Evolutionary conservation across 2,888 invertebrate species (phyloP).

Genomic region (Ceramica pisi): DNA sequence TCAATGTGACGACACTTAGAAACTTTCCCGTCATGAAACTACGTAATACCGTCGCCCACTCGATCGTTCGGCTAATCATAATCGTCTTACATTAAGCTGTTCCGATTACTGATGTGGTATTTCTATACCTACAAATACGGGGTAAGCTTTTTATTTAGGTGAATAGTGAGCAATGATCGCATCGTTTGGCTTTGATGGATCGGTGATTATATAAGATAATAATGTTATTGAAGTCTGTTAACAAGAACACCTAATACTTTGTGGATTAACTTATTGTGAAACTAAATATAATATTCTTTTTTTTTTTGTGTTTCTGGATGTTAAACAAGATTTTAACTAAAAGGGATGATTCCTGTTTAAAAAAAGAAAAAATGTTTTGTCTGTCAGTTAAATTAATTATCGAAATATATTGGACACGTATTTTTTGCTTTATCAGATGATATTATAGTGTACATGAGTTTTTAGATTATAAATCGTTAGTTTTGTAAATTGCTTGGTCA

Average conservation of each 20-base stretch:
- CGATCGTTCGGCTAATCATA: slow-evolving; percentile 32
- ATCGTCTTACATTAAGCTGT: slow-evolving; percentile 41
- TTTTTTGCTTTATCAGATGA: no score
- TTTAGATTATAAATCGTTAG: no score
- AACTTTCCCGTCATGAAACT: slow-evolving; percentile 1
- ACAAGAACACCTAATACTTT: background rate
- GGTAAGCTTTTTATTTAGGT: background rate
- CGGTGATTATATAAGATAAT: background rate
- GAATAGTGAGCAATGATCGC: slow-evolving; percentile 5
- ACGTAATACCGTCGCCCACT: slow-evolving; percentile 10
- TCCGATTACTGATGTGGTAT: slow-evolving; percentile 25
- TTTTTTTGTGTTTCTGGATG: no score
- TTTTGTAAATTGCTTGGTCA: no score
- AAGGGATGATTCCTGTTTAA: no score
- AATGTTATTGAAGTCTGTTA: background rate
- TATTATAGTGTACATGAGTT: no score
- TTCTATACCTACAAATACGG: slow-evolving; percentile 23
- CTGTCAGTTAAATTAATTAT: no score
- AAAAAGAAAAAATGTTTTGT: no score
- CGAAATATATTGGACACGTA: no score
- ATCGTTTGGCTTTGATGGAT: background rate
- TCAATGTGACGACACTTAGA: slow-evolving; percentile 3
- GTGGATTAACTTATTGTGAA: background rate
- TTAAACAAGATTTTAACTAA: no score
- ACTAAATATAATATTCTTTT: no score